These are phyloP conservation scores for Epinotia ramella DNA, from an alignment of 2,888 invertebrate genomes.

Conservation along the genomic window DNA sequence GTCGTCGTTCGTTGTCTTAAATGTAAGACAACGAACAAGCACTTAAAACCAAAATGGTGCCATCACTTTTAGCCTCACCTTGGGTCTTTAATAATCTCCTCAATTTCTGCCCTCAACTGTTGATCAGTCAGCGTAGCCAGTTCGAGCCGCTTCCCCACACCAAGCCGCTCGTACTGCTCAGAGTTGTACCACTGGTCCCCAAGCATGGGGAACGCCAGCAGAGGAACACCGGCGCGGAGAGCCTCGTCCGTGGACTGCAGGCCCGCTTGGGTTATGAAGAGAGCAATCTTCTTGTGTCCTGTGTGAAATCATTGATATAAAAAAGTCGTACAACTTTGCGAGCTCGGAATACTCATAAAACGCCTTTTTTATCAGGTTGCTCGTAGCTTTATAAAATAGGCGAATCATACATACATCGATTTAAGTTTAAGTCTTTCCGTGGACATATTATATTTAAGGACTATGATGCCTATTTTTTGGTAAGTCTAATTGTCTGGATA, in stretches of 20 bases:
- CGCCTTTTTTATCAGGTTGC: neutral
- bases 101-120: slow-evolving; percentile 52
- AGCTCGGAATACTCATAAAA: neutral
- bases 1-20: no score
- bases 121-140: slow-evolving; percentile 53
- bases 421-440: no score
- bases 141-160: slow-evolving; percentile 60
- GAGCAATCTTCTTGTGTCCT: slow-evolving; percentile 72
- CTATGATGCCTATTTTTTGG: no score
- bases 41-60: no score
- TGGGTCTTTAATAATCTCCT: slow-evolving; percentile 49
- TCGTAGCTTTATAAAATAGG: neutral
- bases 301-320: slow-evolving; percentile 30
- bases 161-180: slow-evolving; percentile 54
- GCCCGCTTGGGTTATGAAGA: slow-evolving; percentile 76
- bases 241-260: slow-evolving; percentile 75
- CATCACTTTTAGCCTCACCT: slow-evolving; percentile 46
- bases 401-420: no score
- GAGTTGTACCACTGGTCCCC: slow-evolving; percentile 72
- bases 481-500: no score
- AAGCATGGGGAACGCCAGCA: slow-evolving; percentile 68
- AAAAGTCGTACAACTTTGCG: no score
- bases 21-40: no score
- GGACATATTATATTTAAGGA: no score
- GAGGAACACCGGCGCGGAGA: slow-evolving; percentile 65